Base-by-base conservation (phyloP, 2,888 invertebrate genomes). In the Lordiphosa fenestrarum region DNA sequence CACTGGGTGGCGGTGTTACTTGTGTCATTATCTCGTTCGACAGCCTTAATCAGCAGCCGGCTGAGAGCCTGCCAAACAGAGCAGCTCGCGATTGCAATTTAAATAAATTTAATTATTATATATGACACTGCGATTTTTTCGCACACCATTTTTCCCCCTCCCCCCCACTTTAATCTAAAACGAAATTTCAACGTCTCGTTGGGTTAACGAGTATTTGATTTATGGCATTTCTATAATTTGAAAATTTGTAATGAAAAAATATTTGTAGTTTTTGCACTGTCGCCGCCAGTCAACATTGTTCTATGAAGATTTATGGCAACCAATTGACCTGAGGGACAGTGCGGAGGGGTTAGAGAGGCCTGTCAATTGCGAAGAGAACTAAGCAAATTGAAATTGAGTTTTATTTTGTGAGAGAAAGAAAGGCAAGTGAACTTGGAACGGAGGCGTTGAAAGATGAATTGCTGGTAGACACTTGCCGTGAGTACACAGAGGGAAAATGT, bases 131-230 rank as follows among this genome's bases (percentile, higher is more conserved):
- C 23, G 12, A 55, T 41, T 62, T 44, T 30, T 35, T 40, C 54
- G 33, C 53, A 52, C 41, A 60, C 12, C 12, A 2, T 5, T 13
- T 48, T 25, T 33, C 21, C 7, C 6, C 4, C 4, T 2, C 15
- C 3, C 13, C 2, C 7, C 19, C n/a, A 12, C 9, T 63, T 51
- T 64, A 67, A 69, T 66, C 69, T 67, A 61, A 75, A 72, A 59
- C 61, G 60, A 82, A 75, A 72, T 58, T 77, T 51, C 44, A 60
- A 67, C 54, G 77, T 81, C 70, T 56, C 56, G 38, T 30, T 37
- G 53, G 61, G 70, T 85, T 80, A 80, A 80, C 81, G 70, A 85
- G 80, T 56, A 70, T 84, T 85, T 85, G 84, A 80, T 80, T 80
- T 80, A 80, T 80, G 52, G 61, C 73, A 63, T 61, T 81, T 73